A percentile compares a stretch with the other conserved stretches of the same genome.
phyloP scores from a whole-genome alignment of 2,888 invertebrate species.

The Drosophila flavopinicola region DNA sequence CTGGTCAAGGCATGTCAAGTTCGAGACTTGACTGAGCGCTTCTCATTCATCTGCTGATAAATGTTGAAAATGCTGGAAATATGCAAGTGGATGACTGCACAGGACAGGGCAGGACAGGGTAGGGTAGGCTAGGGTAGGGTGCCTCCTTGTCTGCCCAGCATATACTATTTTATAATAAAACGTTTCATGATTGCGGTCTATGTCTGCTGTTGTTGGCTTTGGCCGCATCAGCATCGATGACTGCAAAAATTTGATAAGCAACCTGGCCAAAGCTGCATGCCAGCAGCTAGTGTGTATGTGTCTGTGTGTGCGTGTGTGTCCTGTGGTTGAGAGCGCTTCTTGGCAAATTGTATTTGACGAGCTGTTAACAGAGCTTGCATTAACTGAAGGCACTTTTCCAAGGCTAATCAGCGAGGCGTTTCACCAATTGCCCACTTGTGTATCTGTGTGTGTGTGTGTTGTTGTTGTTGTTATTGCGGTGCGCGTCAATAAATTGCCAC shows the following conservation, averaged over 20 bases:
- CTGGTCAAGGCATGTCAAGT: constrained; percentile 63
- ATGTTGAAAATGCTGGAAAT: constrained; percentile 58
- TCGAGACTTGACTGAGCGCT: constrained; percentile 44
- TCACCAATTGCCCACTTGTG: constrained; percentile 26
- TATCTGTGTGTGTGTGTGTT: constrained; percentile 14
- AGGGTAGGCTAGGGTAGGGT: no score
- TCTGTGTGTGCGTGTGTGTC: constrained; percentile 1
- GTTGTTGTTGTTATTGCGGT: constrained; percentile 15
- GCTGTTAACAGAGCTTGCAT: constrained; percentile 63
- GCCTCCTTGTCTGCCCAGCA: constrained; percentile 18
- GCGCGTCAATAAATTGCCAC: constrained; percentile 63
- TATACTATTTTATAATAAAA: constrained; percentile 70
- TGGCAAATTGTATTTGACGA: constrained; percentile 69
- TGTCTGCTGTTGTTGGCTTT: constrained; percentile 50
- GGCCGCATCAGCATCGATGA: constrained; percentile 55
- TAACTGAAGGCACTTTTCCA: constrained; percentile 32
- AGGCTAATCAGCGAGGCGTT: constrained; percentile 72
- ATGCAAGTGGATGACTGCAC: constrained; percentile 43
- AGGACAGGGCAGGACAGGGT: not conserved
- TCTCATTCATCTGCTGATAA: constrained; percentile 56
- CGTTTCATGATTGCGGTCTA: constrained; percentile 72
- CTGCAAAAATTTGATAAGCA: constrained; percentile 65
- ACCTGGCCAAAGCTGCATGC: constrained; percentile 27
- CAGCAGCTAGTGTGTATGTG: constrained; percentile 7
- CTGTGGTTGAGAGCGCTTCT: constrained; percentile 33